A percentile compares a stretch with the other conserved stretches of the same genome.
phyloP scores from a whole-genome alignment of 2,888 invertebrate species.

The Polia nebulosa region DNA sequence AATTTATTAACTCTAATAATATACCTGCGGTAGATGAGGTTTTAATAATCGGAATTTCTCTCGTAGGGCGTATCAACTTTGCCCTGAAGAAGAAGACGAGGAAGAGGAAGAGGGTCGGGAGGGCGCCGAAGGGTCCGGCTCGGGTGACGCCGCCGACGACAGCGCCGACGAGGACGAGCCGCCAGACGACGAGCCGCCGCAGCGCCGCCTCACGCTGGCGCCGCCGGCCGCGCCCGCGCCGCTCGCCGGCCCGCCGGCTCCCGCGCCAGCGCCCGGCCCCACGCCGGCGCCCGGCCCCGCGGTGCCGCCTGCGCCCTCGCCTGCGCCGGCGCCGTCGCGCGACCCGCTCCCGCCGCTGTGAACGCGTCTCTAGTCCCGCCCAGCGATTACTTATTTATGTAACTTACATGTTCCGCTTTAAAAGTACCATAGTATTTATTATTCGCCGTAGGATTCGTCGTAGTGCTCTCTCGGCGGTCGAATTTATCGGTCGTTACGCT shows the following conservation, averaged over 20 bases:
- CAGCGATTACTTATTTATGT: constrained; percentile 73
- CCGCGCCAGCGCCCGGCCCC: constrained; percentile 52
- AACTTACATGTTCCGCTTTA: constrained; percentile 85
- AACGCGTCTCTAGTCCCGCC: constrained; percentile 70
- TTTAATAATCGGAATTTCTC: not conserved
- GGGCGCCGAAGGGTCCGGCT: constrained; percentile 75
- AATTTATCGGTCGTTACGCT: constrained; percentile 36
- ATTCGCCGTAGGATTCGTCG: constrained; percentile 80
- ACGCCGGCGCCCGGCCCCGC: constrained; percentile 44
- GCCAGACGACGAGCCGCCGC: constrained; percentile 63
- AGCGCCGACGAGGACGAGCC: constrained; percentile 75
- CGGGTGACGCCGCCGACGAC: constrained; percentile 77
- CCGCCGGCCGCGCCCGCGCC: constrained; percentile 55
- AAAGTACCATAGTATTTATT: constrained; percentile 88
- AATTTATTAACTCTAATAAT: too few species aligned
- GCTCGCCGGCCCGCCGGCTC: constrained; percentile 53
- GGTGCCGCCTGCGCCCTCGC: constrained; percentile 53
- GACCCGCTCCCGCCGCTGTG: constrained; percentile 69
- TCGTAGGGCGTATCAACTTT: constrained; percentile 86
- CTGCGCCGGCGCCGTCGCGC: constrained; percentile 54
- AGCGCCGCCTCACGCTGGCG: constrained; percentile 67
- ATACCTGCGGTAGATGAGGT: not conserved
- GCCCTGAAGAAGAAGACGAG: constrained; percentile 89
- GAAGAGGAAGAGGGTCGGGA: constrained; percentile 85
- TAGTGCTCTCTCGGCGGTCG: constrained; percentile 67